Evolutionary conservation across 1,140 invertebrate species (phyloP).

Genomic region (Meloidogyne hapla): DNA sequence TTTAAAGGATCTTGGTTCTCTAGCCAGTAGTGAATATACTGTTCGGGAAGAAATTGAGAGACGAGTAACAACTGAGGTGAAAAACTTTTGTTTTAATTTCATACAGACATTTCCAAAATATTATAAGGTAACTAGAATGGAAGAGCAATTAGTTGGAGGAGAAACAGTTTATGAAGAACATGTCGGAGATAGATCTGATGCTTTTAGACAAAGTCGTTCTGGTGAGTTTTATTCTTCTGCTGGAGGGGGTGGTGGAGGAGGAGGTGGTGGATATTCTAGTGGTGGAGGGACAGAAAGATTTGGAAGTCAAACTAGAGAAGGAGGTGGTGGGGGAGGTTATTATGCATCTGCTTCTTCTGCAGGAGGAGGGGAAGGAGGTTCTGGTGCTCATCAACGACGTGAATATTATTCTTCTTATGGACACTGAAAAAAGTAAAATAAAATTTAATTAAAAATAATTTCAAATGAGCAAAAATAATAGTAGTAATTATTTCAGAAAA

Average conservation of each 20-base stretch:
- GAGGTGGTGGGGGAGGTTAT: neutral
- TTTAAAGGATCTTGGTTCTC: slow-evolving; percentile 50
- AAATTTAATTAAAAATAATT: too few relatives aligned
- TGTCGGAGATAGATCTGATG: slow-evolving; percentile 11
- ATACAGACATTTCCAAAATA: too few relatives aligned
- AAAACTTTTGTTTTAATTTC: neutral
- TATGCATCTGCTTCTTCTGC: neutral
- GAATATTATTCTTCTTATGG: neutral
- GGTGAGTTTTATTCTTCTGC: slow-evolving; percentile 5
- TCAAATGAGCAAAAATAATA: too few relatives aligned
- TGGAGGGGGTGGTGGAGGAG: neutral
- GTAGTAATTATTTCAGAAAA: too few relatives aligned
- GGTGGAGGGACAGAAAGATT: too few relatives aligned
- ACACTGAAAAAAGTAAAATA: neutral
- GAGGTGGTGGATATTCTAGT: neutral
- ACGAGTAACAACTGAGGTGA: slow-evolving; percentile 53
- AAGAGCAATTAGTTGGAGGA: slow-evolving; percentile 19
- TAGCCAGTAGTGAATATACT: slow-evolving; percentile 58
- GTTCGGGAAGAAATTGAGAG: slow-evolving; percentile 62
- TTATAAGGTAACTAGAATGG: slow-evolving; percentile 5
- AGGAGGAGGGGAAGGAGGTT: neutral
- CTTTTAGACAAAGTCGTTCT: slow-evolving; percentile 24
- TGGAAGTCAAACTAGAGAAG: too few relatives aligned
- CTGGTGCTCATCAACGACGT: neutral
- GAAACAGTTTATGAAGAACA: slow-evolving; percentile 26